A percentile compares a stretch with the other conserved stretches of the same genome.
Conservation (phyloP, 2,888 invertebrate species). For the Clostera curtula region DNA sequence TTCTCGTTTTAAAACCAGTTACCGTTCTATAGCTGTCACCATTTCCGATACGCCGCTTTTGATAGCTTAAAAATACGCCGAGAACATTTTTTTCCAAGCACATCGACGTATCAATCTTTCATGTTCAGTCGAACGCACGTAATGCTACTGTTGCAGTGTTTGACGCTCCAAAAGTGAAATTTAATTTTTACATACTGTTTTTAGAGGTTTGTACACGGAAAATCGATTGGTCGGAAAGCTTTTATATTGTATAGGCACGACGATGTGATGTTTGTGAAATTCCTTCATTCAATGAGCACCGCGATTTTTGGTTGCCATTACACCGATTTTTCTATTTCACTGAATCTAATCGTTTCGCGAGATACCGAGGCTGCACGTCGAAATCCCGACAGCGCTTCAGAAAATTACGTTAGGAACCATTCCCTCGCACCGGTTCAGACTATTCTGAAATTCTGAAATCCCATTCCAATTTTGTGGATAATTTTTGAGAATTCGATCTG, state of each 20-base stretch:
- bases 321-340: conserved; percentile 54
- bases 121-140: conserved; percentile 23
- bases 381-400: conserved; percentile 35
- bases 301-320: conserved; percentile 46
- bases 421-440: conserved; percentile 32
- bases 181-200: conserved; percentile 5
- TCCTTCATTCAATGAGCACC: too few relatives aligned
- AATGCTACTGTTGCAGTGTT: conserved; percentile 25
- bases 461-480: conserved; percentile 41
- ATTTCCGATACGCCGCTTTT: conserved; percentile 27
- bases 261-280: too few relatives aligned
- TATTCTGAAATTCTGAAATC: conserved; percentile 49
- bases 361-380: too few relatives aligned
- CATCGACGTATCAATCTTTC: conserved; percentile 27
- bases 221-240: too few relatives aligned
- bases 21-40: conserved; percentile 16
- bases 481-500: conserved; percentile 43
- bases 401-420: conserved; percentile 61
- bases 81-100: conserved; percentile 20
- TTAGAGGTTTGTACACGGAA: too few relatives aligned
- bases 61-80: conserved; percentile 26
- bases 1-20: conserved; percentile 22
- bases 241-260: too few relatives aligned
- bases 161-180: conserved; percentile 8
- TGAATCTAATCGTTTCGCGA: conserved; percentile 45